phyloP scores from a whole-genome alignment of 2,113 vertebrate genomes.

The Danio rerio region GRCz12tu NC_133192.1:23591501-23592000 shows the following conservation, averaged over 20 bases:
- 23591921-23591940: not conserved
- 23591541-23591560: no score
- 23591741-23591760: not conserved
- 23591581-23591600: not conserved
- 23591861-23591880: conserved; percentile 25
- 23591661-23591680: not conserved
- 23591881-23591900: conserved; percentile 16
- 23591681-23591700: not conserved
- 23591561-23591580: no score
- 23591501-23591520: no score
- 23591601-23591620: not conserved
- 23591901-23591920: conserved; percentile 3
- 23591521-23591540: no score
- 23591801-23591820: not conserved
- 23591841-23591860: conserved; percentile 21
- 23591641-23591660: not conserved
- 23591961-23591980: not conserved
- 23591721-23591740: not conserved
- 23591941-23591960: not conserved
- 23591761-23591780: not conserved
- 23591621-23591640: not conserved
- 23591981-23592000: not conserved
- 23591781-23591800: conserved; percentile 43
- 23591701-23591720: not conserved
- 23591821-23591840: conserved; percentile 45